Conservation (phyloP, 2,797 vertebrate species). For the Intellagama lesueurii region DNA sequence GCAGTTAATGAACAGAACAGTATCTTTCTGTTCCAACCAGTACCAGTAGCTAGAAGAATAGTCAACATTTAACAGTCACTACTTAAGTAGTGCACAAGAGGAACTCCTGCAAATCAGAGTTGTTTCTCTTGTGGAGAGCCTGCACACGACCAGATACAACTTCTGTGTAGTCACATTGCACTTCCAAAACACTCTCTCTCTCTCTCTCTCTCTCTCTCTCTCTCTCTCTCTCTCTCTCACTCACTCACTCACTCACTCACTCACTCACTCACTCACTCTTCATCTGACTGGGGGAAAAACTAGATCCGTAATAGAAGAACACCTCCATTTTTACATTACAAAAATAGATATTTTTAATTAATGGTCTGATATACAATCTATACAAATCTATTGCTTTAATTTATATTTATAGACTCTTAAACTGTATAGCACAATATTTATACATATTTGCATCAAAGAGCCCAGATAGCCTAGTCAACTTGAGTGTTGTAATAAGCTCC, state of each 20-base stretch:
- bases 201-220: too few relatives aligned
- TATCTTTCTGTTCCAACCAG: neutral
- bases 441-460: neutral
- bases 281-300: neutral
- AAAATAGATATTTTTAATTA: neutral
- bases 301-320: neutral
- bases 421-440: neutral
- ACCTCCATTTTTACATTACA: neutral
- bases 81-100: too few relatives aligned
- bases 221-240: too few relatives aligned
- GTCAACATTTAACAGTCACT: conserved; percentile 7
- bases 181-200: too few relatives aligned
- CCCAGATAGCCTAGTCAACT: neutral
- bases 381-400: neutral
- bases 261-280: neutral
- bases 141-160: too few relatives aligned
- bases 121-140: too few relatives aligned
- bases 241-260: too few relatives aligned
- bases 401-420: neutral
- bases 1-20: neutral
- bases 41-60: neutral
- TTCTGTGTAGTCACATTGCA: too few relatives aligned
- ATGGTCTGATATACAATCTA: neutral
- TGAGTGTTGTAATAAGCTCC: neutral
- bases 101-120: too few relatives aligned